Base-by-base conservation (phyloP, 2,113 vertebrate species). In the Tautogolabrus adspersus region DNA sequence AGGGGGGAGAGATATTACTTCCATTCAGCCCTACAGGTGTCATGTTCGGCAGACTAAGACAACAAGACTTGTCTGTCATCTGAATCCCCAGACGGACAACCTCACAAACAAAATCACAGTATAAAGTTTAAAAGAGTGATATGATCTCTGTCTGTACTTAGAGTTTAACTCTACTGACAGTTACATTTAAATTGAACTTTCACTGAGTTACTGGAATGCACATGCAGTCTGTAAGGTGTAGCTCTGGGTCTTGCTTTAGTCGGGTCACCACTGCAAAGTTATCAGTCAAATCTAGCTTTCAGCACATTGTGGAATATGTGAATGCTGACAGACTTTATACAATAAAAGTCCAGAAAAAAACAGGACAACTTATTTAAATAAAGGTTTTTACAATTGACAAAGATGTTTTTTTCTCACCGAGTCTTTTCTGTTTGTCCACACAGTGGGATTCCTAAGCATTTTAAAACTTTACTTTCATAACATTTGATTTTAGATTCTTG, bases 11-110 rank as follows among this genome's bases (percentile, higher is more conserved):
- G 81, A 79, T 72, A 79, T 86, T 73, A 77, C 87, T 85, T 82
- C 83, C 79, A 87, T 85, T 89, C 81, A 82, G 75, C 72, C 79
- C 73, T 72, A 88, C 87, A 86, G 87, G 91, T 91, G 87, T 92
- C 83, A 85, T 85, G 88, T 93, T 90, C 79, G 21, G 64, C 46
- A 77, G 81, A 73, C 44, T 74, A 71, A 88, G 69, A 87, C 77
- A 85, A 91, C 79, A 83, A 85, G 67, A 83, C 75, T 40, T 37
- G 72, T 82, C 88, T 73, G 85, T 86, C 89, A 85, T 85, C 67
- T 49, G 51, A 81, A 78, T 88, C 70, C 47, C 65, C 63, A 61
- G 74, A 72, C 66, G 65, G 61, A 77, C 61, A 71, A 60, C 51
- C 84, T 83, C 68, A 77, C 75, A 75, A 82, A 80, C 77, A 85